Conservation (phyloP, 2,888 invertebrate species). For the Tachina fera region DNA sequence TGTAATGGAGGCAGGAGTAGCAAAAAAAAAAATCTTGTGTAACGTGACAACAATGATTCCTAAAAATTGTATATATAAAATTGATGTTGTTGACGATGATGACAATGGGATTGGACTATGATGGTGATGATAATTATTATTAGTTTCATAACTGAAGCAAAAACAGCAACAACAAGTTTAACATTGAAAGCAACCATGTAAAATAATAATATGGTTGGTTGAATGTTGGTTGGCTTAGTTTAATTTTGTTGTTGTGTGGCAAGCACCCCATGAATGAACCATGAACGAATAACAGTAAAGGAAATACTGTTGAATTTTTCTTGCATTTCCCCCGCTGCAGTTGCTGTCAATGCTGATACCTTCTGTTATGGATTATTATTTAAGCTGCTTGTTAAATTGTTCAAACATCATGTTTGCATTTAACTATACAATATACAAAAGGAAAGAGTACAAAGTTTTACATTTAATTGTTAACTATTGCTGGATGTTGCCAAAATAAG, state of each 20-base stretch:
- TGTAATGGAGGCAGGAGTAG: conserved; percentile 17
- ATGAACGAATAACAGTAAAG: conserved; percentile 46
- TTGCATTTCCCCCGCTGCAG: not conserved
- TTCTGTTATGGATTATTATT: conserved; percentile 35
- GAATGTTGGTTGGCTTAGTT: conserved; percentile 24
- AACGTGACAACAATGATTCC: conserved; percentile 51
- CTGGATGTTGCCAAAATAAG: not conserved
- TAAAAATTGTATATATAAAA: conserved; percentile 8
- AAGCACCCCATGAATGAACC: too few relatives aligned
- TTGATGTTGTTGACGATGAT: conserved; percentile 30
- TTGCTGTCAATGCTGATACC: conserved; percentile 30
- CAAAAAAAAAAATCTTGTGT: conserved; percentile 1
- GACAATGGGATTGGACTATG: conserved; percentile 18
- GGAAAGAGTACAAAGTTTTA: conserved; percentile 28
- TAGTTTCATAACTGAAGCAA: conserved; percentile 53
- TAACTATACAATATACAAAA: conserved; percentile 25
- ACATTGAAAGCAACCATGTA: conserved; percentile 25
- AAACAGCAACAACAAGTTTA: conserved; percentile 22
- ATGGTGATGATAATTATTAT: conserved; percentile 64
- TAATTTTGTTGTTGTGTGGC: conserved; percentile 41
- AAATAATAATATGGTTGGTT: conserved; percentile 55
- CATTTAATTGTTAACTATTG: conserved; percentile 38
- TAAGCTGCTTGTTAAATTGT: conserved; percentile 49
- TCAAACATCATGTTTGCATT: conserved; percentile 55
- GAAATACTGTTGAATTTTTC: conserved; percentile 41